phyloP scores from a whole-genome alignment of 1,140 invertebrate species.

The Micrasema minimum region DNA sequence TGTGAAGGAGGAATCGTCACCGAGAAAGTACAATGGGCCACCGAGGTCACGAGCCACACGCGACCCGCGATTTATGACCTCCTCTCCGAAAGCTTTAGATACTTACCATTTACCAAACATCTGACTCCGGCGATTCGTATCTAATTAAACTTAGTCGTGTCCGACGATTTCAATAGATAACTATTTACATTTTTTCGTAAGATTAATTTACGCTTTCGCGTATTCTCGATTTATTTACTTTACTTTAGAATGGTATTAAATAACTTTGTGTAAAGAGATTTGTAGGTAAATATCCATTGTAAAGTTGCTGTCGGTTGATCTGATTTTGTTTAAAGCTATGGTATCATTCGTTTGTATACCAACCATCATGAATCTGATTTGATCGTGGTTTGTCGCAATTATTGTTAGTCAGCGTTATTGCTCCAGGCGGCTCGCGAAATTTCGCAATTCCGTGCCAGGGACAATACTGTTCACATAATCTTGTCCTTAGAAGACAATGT shows the following conservation, averaged over 20 bases:
- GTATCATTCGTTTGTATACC: slow-evolving; percentile 9
- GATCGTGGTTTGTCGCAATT: slow-evolving; percentile 25
- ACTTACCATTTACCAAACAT: not conserved
- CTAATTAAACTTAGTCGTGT: slow-evolving; percentile 8
- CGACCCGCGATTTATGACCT: slow-evolving; percentile 34
- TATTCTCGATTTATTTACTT: too few species aligned
- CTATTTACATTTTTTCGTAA: too few species aligned
- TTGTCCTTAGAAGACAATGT: slow-evolving; percentile 7
- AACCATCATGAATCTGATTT: slow-evolving; percentile 27
- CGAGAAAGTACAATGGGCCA: slow-evolving; percentile 26
- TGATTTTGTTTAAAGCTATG: slow-evolving; percentile 3
- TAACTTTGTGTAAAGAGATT: too few species aligned
- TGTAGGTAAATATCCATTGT: too few species aligned
- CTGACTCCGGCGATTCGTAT: not conserved
- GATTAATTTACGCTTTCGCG: too few species aligned
- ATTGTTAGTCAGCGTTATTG: slow-evolving; percentile 19
- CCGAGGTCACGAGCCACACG: slow-evolving; percentile 31
- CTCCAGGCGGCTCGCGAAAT: slow-evolving; percentile 16
- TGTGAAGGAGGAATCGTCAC: slow-evolving; percentile 24
- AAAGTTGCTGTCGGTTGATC: not conserved
- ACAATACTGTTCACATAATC: slow-evolving; percentile 4
- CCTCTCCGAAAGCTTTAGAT: slow-evolving; percentile 14
- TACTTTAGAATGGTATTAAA: too few species aligned
- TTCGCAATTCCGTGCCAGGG: slow-evolving; percentile 15
- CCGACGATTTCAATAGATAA: not conserved